Base-by-base conservation (phyloP, 2,797 vertebrate species). In the Cyclopterus lumpus region DNA sequence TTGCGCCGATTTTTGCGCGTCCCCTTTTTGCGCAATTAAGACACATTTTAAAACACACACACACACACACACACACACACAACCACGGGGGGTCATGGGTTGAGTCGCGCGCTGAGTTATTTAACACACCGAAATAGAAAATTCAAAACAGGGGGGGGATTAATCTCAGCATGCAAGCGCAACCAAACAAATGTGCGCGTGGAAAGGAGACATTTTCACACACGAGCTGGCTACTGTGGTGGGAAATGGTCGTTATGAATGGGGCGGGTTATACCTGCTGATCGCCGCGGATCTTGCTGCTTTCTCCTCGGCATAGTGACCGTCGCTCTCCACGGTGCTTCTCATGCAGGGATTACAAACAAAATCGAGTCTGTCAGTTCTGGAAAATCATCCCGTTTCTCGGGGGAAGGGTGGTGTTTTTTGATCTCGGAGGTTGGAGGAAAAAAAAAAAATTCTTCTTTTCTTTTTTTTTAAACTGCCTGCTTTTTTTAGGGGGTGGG, bases 281-380 rank as follows among this genome's bases (percentile, higher is more conserved):
- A 97, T 95, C 97, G 96, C 95, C 97, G 95, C 93, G 97, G 97
- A 91, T 97, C 97, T 96, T 97, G 96, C 95, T 98, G 97, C 96
- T 98, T 98, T 95, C 97, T 97, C 96, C 97, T 97, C 95, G 97
- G 97, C 97, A 95, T 95, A 89, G 93, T 96, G 93, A 95, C 94
- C 94, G 93, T 93, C 95, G 93, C 94, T 95, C 93, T 95, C 95
- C 96, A 94, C 96, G 95, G 95, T 93, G 94, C 94, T 95, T 96
- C 94, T 96, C 96, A 96, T 96, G 94, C 95, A 96, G 95, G 92
- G 93, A 94, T 91, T 72, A 93, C 89, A 87, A 82, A 82, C 81
- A 26, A 79, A 85, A 75, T 83, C 83, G 75, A 88, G 92, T 92
- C 89, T 86, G 62, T 93, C 90, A 94, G 89, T 91, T 85, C 67